These are phyloP conservation scores for Acrocyrtus sp. DNA, from an alignment of 2,888 invertebrate genomes.

Conservation along the genomic window DNA sequence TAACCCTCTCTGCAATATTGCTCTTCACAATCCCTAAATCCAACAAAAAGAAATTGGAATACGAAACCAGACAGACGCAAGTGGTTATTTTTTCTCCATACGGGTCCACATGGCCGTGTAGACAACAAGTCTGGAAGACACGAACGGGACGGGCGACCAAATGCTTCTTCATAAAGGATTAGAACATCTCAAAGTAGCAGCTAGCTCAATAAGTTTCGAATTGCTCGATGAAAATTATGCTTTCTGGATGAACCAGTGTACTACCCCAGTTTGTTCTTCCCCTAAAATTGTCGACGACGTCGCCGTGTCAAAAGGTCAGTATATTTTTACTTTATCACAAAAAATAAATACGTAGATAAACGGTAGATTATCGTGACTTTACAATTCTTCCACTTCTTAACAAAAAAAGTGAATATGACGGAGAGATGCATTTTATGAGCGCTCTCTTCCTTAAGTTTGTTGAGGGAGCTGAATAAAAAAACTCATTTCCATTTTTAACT, in stretches of 20 bases:
- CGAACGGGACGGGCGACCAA: conserved; percentile 10
- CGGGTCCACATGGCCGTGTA: not conserved
- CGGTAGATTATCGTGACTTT: conserved; percentile 9
- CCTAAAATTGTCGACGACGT: conserved; percentile 6
- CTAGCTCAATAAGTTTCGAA: too few relatives aligned
- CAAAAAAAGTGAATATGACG: too few relatives aligned
- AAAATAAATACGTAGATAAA: not conserved
- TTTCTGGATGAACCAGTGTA: not conserved
- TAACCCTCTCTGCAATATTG: too few relatives aligned
- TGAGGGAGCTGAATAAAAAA: not conserved
- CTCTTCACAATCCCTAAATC: too few relatives aligned
- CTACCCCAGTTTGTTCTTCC: not conserved
- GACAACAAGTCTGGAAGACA: conserved; percentile 37
- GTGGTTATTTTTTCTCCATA: not conserved
- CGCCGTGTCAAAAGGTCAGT: conserved; percentile 7
- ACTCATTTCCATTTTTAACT: conserved; percentile 20
- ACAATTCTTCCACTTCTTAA: conserved; percentile 5
- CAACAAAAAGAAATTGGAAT: too few relatives aligned
- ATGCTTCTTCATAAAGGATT: conserved; percentile 7
- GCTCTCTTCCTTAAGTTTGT: too few relatives aligned
- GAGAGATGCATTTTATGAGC: not conserved
- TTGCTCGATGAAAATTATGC: not conserved
- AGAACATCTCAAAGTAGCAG: too few relatives aligned
- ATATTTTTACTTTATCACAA: too few relatives aligned
- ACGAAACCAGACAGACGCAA: too few relatives aligned